Evolutionary conservation across 2,113 vertebrate genomes (phyloP).

Genomic region (Parus major): DNA sequence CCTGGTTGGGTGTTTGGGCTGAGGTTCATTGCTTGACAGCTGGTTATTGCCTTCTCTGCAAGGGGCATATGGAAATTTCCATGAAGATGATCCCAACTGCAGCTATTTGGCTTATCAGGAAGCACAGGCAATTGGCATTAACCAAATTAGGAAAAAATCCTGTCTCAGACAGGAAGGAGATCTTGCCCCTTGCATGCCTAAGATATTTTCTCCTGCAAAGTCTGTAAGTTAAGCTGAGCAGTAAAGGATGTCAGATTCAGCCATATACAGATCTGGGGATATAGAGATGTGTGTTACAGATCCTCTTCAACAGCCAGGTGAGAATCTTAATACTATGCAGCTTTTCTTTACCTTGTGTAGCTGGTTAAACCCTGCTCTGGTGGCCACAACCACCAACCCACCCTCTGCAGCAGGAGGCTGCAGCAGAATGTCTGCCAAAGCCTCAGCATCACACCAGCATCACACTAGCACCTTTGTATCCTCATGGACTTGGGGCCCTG

Average conservation of each 20-base stretch:
- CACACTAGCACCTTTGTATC: fast-evolving
- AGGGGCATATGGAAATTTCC: constrained; percentile 40
- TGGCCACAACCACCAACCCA: not conserved
- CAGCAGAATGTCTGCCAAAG: not conserved
- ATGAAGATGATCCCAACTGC: not conserved
- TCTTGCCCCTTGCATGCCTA: not conserved
- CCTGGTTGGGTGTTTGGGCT: not conserved
- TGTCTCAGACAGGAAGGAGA: not conserved
- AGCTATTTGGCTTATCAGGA: not conserved
- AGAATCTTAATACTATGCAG: not conserved
- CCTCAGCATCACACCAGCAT: not conserved
- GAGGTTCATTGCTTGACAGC: constrained; percentile 55
- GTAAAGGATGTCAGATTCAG: not conserved
- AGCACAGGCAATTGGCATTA: not conserved
- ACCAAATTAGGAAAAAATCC: not conserved
- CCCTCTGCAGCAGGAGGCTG: not conserved
- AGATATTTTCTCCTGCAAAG: not conserved
- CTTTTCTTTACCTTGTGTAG: not conserved
- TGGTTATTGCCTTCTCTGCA: constrained; percentile 59
- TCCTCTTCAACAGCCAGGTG: not conserved
- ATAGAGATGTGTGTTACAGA: not conserved
- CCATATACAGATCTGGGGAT: not conserved
- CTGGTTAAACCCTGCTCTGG: not conserved
- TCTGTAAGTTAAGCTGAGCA: not conserved
- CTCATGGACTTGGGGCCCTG: not conserved